Evolutionary conservation across 2,113 vertebrate genomes (phyloP), one percentile per base, ranked within the genome.

Genomic region (Tor tambroides): DNA sequence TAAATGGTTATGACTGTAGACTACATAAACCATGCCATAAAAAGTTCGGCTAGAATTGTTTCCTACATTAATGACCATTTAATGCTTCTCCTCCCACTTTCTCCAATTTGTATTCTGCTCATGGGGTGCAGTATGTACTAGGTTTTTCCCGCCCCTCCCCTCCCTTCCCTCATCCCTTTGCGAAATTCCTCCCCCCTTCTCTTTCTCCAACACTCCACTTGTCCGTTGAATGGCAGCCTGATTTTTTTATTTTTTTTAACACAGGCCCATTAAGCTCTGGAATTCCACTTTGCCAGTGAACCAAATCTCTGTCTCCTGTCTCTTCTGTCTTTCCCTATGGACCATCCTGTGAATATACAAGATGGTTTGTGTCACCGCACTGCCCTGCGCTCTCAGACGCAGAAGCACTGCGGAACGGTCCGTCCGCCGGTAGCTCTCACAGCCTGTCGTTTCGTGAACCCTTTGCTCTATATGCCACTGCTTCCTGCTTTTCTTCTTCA

Each of bases 1-100:
- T 89, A 79, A 83, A 90, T 87, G 85, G 84, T 89, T 87, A 88
- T 88, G 80, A 87, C 80, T 86, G 69, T 69, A 75, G 84, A 87
- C 80, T 79, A 81, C 78, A 86, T 89, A 87, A 90, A 84, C 59
- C 30, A 35, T 72, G 74, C 69, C 14, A 74, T 88, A 82, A 77
- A 87, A 89, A 84, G 61, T 89, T 89, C 26, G 79, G 30, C 54
- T 80, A 69, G 81, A 89, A 43, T 88, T 87, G 63, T 80, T 89
- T 89, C 49, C 80, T 61, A 41, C 81, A 77, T 90, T 86, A 90
- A 80, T 83, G 86, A 75, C 77, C 71, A 61, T 90, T 89, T 89
- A 87, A 87, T 87, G 84, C 49, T 89, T 81, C 80, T 87, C 85
- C 61, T 75, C 84, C 81, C 72, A 30, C 81, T 76, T 83, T 65